Conservation (phyloP, 2,113 vertebrate species). For the Ctenodactylus gundi region DNA sequence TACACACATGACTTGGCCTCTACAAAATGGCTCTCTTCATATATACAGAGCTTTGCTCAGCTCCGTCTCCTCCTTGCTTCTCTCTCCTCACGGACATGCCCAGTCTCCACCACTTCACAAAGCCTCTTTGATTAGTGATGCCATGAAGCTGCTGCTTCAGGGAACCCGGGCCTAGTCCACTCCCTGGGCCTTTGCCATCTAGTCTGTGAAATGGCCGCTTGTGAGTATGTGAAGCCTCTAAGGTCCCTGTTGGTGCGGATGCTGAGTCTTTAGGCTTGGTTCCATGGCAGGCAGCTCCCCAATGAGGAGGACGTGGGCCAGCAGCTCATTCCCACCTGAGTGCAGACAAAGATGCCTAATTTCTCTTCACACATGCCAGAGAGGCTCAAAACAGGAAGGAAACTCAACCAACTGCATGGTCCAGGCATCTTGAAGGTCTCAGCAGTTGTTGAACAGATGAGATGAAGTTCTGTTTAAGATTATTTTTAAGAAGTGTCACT, state of each 20-base stretch:
- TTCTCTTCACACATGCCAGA: background rate
- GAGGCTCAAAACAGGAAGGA: background rate
- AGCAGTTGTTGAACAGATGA: background rate
- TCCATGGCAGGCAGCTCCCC: background rate
- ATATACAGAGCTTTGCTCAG: background rate
- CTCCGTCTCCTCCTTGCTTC: background rate
- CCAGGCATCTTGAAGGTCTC: background rate
- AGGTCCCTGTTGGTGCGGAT: background rate
- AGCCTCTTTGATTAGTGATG: slow-evolving; percentile 23
- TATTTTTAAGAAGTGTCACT: slow-evolving; percentile 33
- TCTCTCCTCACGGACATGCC: background rate
- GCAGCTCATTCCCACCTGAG: background rate
- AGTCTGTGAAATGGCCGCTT: background rate
- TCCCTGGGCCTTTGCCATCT: background rate
- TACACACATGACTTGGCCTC: too few species aligned
- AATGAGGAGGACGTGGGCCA: too few species aligned
- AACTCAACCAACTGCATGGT: background rate
- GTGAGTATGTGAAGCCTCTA: background rate
- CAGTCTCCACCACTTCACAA: background rate
- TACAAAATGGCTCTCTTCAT: background rate
- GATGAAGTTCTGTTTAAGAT: background rate
- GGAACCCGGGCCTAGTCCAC: background rate
- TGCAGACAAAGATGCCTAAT: background rate
- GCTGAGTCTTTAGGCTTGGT: background rate
- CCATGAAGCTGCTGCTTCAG: background rate